Conservation (phyloP, 2,797 vertebrate species). For the Coregonus ussuriensis region DNA sequence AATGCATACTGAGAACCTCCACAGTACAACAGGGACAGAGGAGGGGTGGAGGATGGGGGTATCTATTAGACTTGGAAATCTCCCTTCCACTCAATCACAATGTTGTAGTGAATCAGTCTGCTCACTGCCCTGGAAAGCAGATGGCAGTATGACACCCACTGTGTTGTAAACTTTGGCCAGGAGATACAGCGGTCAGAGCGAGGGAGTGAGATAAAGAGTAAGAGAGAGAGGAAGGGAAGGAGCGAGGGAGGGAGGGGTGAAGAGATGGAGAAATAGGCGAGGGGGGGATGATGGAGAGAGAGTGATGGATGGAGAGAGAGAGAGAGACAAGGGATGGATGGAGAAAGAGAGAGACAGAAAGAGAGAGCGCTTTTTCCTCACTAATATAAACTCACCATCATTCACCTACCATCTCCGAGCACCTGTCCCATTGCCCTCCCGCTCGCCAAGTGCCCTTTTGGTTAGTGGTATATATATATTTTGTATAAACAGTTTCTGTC, state of each 20-base stretch:
- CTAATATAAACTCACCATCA: background rate
- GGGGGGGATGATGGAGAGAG: background rate
- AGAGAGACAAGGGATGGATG: background rate
- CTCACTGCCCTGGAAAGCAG: constrained; percentile 11
- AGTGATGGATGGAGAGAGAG: background rate
- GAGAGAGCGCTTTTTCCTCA: background rate
- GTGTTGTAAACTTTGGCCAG: constrained; percentile 2
- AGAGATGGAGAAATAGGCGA: background rate
- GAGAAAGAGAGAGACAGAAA: background rate
- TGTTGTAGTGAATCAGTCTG: constrained; percentile 20
- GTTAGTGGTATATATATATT: too few species aligned
- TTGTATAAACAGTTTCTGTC: too few species aligned
- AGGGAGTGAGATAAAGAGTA: background rate
- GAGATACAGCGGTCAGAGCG: background rate
- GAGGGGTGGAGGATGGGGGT: background rate
- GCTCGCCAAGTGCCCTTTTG: too few species aligned
- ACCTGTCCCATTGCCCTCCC: too few species aligned
- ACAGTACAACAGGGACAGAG: background rate
- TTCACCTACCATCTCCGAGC: background rate
- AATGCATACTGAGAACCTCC: constrained; percentile 25
- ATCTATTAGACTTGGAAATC: constrained; percentile 28
- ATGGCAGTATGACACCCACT: constrained; percentile 9
- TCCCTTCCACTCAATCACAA: constrained; percentile 5
- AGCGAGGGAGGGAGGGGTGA: too few species aligned
- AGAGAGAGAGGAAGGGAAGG: background rate